Conservation (phyloP, 2,113 vertebrate species). For the Pao palembangensis region DNA sequence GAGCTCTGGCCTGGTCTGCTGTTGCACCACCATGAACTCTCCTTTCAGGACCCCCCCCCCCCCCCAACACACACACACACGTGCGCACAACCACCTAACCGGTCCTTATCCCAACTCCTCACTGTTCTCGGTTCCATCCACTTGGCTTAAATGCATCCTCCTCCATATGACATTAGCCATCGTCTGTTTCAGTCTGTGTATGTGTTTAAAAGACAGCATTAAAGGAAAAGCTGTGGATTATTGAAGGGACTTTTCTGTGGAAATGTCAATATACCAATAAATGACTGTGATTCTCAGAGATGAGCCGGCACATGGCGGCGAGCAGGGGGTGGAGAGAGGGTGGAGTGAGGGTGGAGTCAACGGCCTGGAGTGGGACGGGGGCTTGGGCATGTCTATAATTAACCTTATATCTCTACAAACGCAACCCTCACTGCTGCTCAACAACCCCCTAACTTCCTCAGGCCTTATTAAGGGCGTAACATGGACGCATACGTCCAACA, state of each 20-base stretch:
- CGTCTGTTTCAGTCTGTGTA: constrained; percentile 9
- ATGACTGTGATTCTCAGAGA: constrained; percentile 34
- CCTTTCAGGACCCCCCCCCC: not conserved
- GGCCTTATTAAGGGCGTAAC: constrained; percentile 25
- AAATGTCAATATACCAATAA: constrained; percentile 40
- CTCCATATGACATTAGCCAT: not conserved
- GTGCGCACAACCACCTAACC: constrained; percentile 2
- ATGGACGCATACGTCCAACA: constrained; percentile 52
- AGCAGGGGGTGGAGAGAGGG: constrained; percentile 2
- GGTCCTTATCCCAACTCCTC: not conserved
- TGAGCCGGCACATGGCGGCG: constrained; percentile 36
- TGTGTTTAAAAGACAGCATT: constrained; percentile 3
- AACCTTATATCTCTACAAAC: constrained; percentile 28
- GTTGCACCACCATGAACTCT: constrained; percentile 24
- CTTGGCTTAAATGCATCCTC: not conserved
- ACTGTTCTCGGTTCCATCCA: not conserved
- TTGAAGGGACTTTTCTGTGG: not conserved
- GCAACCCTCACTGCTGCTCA: not conserved
- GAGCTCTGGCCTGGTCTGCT: constrained; percentile 5
- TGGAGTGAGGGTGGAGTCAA: constrained; percentile 23
- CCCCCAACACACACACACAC: not conserved
- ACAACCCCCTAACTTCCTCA: constrained; percentile 33
- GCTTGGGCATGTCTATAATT: constrained; percentile 51
- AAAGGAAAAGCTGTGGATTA: not conserved
- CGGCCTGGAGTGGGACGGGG: not conserved